A percentile compares a stretch with the other conserved stretches of the same genome.
These are phyloP conservation scores for Margarornis squamiger DNA, from an alignment of 2,797 vertebrate species.

Conservation along the genomic window DNA sequence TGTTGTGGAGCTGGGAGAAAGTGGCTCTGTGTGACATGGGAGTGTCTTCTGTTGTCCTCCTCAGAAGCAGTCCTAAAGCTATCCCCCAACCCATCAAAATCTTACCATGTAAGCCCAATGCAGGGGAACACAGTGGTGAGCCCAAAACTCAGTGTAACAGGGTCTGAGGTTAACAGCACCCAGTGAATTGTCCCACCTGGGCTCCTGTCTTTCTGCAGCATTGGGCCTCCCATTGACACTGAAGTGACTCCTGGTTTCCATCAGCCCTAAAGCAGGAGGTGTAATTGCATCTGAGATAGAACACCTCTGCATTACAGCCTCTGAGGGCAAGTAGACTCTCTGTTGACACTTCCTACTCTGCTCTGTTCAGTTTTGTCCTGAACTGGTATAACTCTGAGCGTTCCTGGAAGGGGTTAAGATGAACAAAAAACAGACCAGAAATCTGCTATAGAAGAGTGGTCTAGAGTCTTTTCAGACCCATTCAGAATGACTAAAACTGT, in stretches of 20 bases:
- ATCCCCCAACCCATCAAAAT: neutral
- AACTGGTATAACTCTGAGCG: neutral
- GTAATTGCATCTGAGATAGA: neutral
- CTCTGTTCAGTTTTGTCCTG: neutral
- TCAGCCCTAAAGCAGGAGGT: neutral
- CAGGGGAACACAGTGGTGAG: neutral
- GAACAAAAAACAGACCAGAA: neutral
- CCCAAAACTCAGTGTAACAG: neutral
- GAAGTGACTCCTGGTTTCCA: neutral
- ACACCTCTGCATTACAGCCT: neutral
- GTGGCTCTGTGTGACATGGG: fast-evolving
- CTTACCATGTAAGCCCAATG: neutral
- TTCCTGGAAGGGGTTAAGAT: neutral
- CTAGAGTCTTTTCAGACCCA: neutral
- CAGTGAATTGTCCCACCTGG: neutral
- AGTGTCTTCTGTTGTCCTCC: neutral
- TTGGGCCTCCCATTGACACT: neutral
- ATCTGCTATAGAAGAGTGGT: neutral
- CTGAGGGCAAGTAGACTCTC: neutral
- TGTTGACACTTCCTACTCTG: neutral
- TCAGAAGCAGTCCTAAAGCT: neutral
- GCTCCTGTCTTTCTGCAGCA: neutral
- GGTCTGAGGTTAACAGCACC: neutral
- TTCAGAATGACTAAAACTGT: neutral
- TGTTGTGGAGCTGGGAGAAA: neutral